Conservation (phyloP, 2,888 invertebrate species). For the Drosophila suboccidentalis region DNA sequence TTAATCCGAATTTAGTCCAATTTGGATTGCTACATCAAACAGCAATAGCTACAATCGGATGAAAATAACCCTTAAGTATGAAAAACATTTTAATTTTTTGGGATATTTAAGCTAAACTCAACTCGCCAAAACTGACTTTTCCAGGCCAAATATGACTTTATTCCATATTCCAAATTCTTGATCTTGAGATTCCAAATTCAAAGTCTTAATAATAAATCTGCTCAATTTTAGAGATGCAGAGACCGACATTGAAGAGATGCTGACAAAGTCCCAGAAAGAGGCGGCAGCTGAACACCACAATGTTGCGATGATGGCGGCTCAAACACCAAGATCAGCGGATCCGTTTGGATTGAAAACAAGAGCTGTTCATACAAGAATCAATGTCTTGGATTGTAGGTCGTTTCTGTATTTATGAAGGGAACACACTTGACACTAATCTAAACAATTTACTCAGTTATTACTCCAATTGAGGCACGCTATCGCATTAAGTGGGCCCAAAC, state of each 20-base stretch:
- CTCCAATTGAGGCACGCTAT: constrained; percentile 62
- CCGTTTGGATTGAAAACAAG: neutral
- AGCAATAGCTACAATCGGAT: too few species aligned
- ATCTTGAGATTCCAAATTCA: too few species aligned
- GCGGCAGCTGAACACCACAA: constrained; percentile 7
- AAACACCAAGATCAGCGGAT: constrained; percentile 15
- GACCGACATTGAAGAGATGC: constrained; percentile 10
- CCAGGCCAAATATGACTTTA: too few species aligned
- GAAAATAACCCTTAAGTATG: too few species aligned
- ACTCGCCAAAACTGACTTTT: too few species aligned
- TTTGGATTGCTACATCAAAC: too few species aligned
- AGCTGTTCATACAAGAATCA: constrained; percentile 1
- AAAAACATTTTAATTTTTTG: too few species aligned
- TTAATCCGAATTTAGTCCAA: too few species aligned
- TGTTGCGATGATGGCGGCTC: neutral
- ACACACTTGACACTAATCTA: neutral
- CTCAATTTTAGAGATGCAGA: constrained; percentile 18
- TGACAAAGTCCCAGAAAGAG: constrained; percentile 7
- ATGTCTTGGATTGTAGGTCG: constrained; percentile 40
- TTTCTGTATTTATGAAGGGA: neutral
- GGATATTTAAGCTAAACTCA: too few species aligned
- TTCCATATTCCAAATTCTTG: too few species aligned
- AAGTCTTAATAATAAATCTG: neutral
- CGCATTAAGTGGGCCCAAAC: constrained; percentile 37
- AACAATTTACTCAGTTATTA: constrained; percentile 11